phyloP scores from a whole-genome alignment of 2,797 vertebrate genomes.

The Knipowitschia caucasica region DNA sequence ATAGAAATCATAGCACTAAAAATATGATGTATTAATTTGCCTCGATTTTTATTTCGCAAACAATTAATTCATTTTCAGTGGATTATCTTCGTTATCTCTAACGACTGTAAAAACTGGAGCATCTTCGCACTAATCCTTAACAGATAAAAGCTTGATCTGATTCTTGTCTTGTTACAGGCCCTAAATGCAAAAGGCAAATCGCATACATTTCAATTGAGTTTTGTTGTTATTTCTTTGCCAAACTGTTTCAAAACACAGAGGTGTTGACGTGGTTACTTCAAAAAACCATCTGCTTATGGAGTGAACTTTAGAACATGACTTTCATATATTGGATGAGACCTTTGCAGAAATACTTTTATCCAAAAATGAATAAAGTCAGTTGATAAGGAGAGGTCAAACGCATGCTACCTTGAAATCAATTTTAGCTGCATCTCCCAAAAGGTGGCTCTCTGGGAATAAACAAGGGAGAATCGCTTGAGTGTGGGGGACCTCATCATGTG shows the following conservation, averaged over 20 bases:
- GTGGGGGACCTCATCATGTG: constrained; percentile 57
- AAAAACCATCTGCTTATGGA: constrained; percentile 69
- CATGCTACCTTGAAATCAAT: constrained; percentile 57
- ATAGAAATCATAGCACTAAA: constrained; percentile 38
- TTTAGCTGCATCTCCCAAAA: constrained; percentile 35
- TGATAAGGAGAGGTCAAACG: constrained; percentile 57
- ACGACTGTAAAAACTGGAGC: constrained; percentile 51
- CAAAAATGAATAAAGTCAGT: constrained; percentile 46
- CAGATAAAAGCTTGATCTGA: constrained; percentile 26
- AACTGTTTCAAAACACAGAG: constrained; percentile 66
- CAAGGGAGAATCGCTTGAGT: constrained; percentile 45
- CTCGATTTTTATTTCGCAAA: constrained; percentile 30
- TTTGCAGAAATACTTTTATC: constrained; percentile 32
- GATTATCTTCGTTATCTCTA: constrained; percentile 46
- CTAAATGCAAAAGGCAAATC: constrained; percentile 35
- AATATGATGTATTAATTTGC: constrained; percentile 43
- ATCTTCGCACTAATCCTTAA: constrained; percentile 29
- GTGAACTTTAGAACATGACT: constrained; percentile 66
- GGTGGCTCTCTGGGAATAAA: constrained; percentile 28
- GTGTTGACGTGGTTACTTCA: too few relatives aligned
- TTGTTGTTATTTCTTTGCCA: constrained; percentile 18
- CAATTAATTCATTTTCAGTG: constrained; percentile 18
- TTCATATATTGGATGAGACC: constrained; percentile 41
- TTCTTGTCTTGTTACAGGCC: constrained; percentile 25
- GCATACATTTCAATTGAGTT: constrained; percentile 33